Evolutionary conservation across 1,140 invertebrate species (phyloP), one percentile per base, ranked within the genome.

Genomic region (Temnothorax curvispinosus): DNA sequence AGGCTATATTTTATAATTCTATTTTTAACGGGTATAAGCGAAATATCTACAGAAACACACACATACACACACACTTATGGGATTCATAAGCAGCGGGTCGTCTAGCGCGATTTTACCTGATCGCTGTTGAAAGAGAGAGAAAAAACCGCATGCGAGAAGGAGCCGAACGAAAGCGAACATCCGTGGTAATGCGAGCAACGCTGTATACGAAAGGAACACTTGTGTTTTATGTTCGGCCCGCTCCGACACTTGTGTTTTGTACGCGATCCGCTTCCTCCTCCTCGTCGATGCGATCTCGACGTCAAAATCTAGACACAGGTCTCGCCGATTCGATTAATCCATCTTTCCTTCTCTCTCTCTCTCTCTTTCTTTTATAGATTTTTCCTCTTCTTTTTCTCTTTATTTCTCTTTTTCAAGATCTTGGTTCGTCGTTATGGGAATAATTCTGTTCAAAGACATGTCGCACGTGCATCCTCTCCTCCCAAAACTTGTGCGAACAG

Each of bases 161-260:
- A 52, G 21, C 15, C 32, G 52, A 60, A 78, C 7, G 38, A 50
- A 47, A 71, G 13, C 13, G 88, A 50, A 41, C 75, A 58, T 50
- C 64, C 47, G 64, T 77, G 56, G 56, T 62, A 87, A 72, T 56
- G 27, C 21, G 84, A 58, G 60, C 52, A 65, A 65, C 64, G 88
- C 86, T n/a, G 86, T 77, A 64, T 41, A 89, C 77, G 85, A 77
- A 64, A 67, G 82, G 56, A 90, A 91, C 90, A 91, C 90, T 91
- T 91, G 90, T 91, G 90, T 91, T 91, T 91, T 89, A 89, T 88
- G 78, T 89, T 87, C 38, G 77, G 44, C 15, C 54, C 65, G 62
- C 1, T 35, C 47, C 56, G 54, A 91, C 90, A 91, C 89, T 82
- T 90, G 90, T 89, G 75, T 44, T 75, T 78, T 80, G 52, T 67